Base-by-base conservation (phyloP, 2,888 invertebrate species). In the Perithous albicinctus region DNA sequence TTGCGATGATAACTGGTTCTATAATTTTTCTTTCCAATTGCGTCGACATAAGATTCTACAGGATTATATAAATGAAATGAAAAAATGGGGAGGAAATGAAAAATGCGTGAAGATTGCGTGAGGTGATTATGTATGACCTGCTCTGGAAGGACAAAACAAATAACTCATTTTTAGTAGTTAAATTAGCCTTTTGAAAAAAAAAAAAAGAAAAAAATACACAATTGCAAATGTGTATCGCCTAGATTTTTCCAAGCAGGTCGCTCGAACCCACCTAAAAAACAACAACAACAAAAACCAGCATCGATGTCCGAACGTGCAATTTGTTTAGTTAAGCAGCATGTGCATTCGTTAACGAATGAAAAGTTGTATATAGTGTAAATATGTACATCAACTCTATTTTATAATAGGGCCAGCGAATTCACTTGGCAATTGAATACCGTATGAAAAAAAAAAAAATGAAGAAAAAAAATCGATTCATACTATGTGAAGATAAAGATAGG, bases 261-360 rank as follows among this genome's bases (percentile, higher is more conserved):
- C n/a, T n/a, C 56, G 69, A 83, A 79, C 89, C 88, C 89, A 91
- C 88, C 87, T 89, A 18, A 88, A n/a, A n/a, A n/a, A n/a, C n/a
- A n/a, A n/a, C n/a, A n/a, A n/a, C n/a, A n/a, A n/a, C n/a, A n/a
- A n/a, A n/a, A 90, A 91, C 92, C 92, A 91, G 91, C 92, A 91
- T 92, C 91, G 91, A 91, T 88, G 91, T 92, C 91, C 90, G 89
- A 89, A 90, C 89, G 92, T 92, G 92, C 92, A 92, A 92, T 92
- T 90, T 80, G 87, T 91, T 91, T 91, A 90, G 89, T 90, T 90
- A 88, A 84, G 88, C 85, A 86, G 87, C 87, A 87, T 85, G 86
- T 85, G 86, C 87, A 89, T 90, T 89, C 89, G 80, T 86, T 5
- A 83, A 73, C 69, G 85, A 84, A 81, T 85, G 77, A 83, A 79